Percentiles rank a stretch among this genome's conserved stretches.
These are phyloP conservation scores for Podilymbus podiceps DNA, from an alignment of 2,113 vertebrate genomes.

Conservation along the genomic window DNA sequence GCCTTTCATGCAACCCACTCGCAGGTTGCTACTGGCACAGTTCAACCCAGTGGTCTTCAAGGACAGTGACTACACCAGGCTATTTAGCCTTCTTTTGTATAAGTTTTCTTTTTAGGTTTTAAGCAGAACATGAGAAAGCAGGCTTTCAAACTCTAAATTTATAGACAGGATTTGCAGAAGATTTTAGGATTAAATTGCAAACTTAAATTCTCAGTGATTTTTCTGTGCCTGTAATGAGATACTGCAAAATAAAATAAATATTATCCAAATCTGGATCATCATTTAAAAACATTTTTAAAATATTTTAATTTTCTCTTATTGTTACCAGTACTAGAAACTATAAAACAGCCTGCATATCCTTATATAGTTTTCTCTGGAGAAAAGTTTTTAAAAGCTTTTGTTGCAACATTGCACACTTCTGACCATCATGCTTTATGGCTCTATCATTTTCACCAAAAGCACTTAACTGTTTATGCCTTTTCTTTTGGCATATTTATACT, in stretches of 20 bases:
- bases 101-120: neutral
- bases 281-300: neutral
- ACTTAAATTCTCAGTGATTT: neutral
- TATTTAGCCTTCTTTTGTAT: neutral
- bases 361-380: neutral
- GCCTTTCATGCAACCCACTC: neutral
- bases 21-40: neutral
- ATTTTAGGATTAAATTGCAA: neutral
- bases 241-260: neutral
- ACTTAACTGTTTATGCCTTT: neutral
- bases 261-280: neutral
- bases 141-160: neutral
- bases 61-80: neutral
- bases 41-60: accelerated
- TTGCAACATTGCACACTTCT: neutral
- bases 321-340: neutral
- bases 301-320: neutral
- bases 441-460: neutral
- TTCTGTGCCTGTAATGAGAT: neutral
- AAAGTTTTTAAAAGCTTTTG: neutral
- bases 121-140: neutral
- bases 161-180: neutral
- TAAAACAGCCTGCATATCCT: neutral
- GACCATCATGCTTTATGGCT: neutral
- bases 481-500: neutral